These are phyloP conservation scores for Atherinosoma microstoma DNA, from an alignment of 2,797 vertebrate species.

Conservation along the genomic window DNA sequence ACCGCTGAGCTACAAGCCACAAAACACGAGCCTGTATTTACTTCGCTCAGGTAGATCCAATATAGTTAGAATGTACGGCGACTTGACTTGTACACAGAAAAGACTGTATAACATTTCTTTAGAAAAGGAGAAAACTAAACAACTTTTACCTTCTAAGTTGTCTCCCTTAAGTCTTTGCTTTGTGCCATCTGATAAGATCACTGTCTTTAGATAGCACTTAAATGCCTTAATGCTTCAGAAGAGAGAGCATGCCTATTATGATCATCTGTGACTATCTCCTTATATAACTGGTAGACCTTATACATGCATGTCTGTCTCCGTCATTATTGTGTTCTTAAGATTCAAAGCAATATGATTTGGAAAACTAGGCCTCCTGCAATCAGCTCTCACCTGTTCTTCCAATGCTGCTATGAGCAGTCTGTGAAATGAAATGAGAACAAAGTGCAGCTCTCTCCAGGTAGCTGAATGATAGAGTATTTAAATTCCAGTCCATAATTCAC, in stretches of 20 bases:
- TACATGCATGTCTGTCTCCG: constrained; percentile 17
- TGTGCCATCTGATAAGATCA: constrained; percentile 34
- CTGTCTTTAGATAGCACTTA: constrained; percentile 17
- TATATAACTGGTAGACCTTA: background rate
- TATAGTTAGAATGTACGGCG: background rate
- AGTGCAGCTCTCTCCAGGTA: constrained; percentile 42
- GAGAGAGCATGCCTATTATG: background rate
- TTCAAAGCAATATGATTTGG: background rate
- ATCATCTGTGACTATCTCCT: background rate
- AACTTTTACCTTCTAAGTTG: constrained; percentile 21
- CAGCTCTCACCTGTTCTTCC: background rate
- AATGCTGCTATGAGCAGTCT: constrained; percentile 30
- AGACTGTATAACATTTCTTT: background rate
- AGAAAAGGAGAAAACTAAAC: background rate
- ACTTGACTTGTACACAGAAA: background rate
- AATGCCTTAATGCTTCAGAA: background rate
- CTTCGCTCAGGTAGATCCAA: background rate
- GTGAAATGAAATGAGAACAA: constrained; percentile 33
- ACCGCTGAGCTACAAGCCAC: constrained; percentile 15
- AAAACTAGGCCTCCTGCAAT: constrained; percentile 29
- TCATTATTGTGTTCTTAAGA: constrained; percentile 4
- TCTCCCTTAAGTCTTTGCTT: constrained; percentile 46
- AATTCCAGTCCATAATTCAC: constrained; percentile 58
- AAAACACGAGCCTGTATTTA: constrained; percentile 4
- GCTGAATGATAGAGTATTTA: constrained; percentile 62